These are phyloP conservation scores for Jordanella pulchra DNA, from an alignment of 2,797 vertebrate genomes.

Conservation along the genomic window DNA sequence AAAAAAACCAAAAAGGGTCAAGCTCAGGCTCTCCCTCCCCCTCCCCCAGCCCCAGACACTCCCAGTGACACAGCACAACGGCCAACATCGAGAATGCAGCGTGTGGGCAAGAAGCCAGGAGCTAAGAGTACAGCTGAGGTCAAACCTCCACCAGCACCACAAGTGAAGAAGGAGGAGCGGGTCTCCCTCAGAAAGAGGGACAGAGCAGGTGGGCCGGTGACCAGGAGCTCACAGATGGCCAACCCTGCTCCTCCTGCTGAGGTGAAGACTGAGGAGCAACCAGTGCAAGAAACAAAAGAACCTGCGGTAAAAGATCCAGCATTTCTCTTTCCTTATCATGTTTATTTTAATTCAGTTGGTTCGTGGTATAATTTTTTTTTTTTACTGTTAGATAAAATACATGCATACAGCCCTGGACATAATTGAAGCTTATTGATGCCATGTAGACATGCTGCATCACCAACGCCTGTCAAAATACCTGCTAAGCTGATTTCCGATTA, in stretches of 20 bases:
- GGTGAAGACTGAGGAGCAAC: constrained; percentile 83
- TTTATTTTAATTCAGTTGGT: neutral
- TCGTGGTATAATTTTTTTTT: neutral
- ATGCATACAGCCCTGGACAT: neutral
- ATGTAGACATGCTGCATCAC: no score
- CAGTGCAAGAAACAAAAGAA: constrained; percentile 86
- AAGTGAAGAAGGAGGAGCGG: constrained; percentile 86
- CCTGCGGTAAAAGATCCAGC: constrained; percentile 76
- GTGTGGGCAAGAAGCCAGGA: constrained; percentile 68
- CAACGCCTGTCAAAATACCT: neutral
- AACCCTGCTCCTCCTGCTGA: constrained; percentile 79
- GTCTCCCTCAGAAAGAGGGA: constrained; percentile 85
- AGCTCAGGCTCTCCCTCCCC: constrained; percentile 60
- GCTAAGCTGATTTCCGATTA: no score
- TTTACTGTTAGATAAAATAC: neutral
- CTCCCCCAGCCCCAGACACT: constrained; percentile 65
- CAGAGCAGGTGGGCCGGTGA: constrained; percentile 89
- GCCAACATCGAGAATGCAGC: constrained; percentile 81
- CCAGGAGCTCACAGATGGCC: constrained; percentile 91
- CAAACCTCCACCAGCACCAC: constrained; percentile 70
- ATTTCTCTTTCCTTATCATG: neutral
- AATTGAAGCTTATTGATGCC: neutral
- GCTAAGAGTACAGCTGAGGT: constrained; percentile 81
- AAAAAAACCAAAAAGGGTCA: constrained; percentile 81
- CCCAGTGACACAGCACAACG: constrained; percentile 73